Evolutionary conservation across 1,140 invertebrate species (phyloP).

Genomic region (Brachionus rubens): DNA sequence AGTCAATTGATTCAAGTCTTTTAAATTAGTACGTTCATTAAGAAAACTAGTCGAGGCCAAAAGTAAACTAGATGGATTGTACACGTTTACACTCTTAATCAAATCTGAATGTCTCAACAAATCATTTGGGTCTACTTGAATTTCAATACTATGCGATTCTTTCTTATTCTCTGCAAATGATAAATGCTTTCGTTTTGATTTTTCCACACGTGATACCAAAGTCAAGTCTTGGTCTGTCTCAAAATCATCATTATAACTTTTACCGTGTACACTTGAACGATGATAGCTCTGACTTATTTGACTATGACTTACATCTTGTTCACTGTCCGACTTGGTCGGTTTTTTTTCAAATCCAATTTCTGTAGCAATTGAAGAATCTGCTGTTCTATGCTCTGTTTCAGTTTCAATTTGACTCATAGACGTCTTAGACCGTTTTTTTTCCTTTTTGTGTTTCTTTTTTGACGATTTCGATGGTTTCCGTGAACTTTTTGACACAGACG

Average conservation of each 20-base stretch:
- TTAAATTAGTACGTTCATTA: not conserved
- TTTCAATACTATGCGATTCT: not conserved
- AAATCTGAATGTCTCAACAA: constrained; percentile 35
- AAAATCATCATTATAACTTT: constrained; percentile 37
- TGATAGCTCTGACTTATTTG: not conserved
- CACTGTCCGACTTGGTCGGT: not conserved
- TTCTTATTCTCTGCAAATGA: constrained; percentile 3
- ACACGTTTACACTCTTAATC: not conserved
- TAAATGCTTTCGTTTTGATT: not conserved
- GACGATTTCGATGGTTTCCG: constrained; percentile 12
- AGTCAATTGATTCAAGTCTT: constrained; percentile 43
- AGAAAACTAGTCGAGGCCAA: not conserved
- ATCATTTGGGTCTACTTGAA: constrained; percentile 31
- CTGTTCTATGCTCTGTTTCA: constrained; percentile 3
- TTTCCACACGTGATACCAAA: not conserved
- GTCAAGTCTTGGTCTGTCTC: constrained; percentile 21
- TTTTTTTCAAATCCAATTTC: constrained; percentile 20
- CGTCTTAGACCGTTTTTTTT: constrained; percentile 1
- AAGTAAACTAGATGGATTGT: constrained; percentile 1
- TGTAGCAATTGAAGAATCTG: constrained; percentile 14
- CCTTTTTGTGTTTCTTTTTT: constrained; percentile 22
- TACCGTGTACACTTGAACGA: not conserved
- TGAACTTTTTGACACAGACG: constrained; percentile 28
- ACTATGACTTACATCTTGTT: not conserved
- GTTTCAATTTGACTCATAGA: constrained; percentile 10